A percentile compares a stretch with the other conserved stretches of the same genome.
phyloP scores from a whole-genome alignment of 1,140 invertebrate genomes.

The Bursaphelenchus mucronatus region DNA sequence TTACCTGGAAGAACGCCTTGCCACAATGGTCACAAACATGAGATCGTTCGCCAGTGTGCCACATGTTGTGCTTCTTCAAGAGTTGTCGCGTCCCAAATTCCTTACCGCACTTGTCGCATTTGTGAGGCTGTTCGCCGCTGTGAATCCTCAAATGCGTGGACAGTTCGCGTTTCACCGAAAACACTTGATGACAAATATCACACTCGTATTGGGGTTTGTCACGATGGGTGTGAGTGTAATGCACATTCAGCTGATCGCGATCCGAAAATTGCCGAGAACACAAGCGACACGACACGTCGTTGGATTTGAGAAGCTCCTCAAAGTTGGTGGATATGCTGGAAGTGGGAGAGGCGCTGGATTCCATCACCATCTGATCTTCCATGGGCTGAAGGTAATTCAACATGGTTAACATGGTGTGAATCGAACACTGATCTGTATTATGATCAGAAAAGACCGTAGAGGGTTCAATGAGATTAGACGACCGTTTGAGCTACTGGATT shows the following conservation, averaged over 20 bases:
- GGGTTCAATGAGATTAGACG: background rate
- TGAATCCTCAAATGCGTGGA: constrained; percentile 81
- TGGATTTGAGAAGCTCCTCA: background rate
- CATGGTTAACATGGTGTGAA: background rate
- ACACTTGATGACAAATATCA: constrained; percentile 44
- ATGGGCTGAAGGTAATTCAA: background rate
- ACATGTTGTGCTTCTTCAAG: constrained; percentile 91
- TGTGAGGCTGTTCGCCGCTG: constrained; percentile 86
- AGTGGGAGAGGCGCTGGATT: constrained; percentile 4
- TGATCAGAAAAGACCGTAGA: background rate
- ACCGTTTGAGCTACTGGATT: background rate
- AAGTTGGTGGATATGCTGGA: constrained; percentile 11
- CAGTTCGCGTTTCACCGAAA: constrained; percentile 56
- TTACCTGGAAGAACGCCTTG: constrained; percentile 57
- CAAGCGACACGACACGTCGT: constrained; percentile 10
- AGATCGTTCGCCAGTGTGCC: constrained; percentile 72
- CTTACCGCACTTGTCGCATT: constrained; percentile 90
- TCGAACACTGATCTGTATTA: background rate
- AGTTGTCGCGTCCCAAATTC: constrained; percentile 94
- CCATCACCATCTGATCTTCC: background rate
- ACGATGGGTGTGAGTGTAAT: constrained; percentile 53
- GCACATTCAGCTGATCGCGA: constrained; percentile 48
- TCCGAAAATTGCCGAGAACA: constrained; percentile 27
- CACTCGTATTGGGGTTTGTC: constrained; percentile 57
- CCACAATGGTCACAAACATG: constrained; percentile 53